These are phyloP conservation scores for Ostrea denselamellosa DNA, from an alignment of 1,140 invertebrate species.

Conservation along the genomic window DNA sequence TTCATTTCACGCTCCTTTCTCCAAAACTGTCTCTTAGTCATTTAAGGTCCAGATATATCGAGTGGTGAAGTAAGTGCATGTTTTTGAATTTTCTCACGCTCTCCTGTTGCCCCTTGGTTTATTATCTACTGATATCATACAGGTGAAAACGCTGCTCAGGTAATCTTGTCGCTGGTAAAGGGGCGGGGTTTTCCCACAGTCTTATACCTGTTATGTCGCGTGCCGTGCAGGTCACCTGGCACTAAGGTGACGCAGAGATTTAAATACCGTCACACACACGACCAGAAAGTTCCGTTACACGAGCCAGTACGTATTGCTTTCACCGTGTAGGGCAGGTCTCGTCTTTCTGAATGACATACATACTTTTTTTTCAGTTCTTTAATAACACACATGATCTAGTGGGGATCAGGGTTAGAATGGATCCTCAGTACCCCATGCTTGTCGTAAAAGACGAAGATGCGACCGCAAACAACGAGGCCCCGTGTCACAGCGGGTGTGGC, in stretches of 20 bases:
- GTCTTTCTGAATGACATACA: neutral
- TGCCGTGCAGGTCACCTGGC: constrained; percentile 41
- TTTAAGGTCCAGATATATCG: constrained; percentile 41
- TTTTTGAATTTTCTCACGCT: constrained; percentile 49
- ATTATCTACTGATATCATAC: constrained; percentile 40
- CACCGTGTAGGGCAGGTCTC: neutral
- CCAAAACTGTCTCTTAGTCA: neutral
- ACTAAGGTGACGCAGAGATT: neutral
- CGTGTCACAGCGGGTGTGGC: too few species aligned
- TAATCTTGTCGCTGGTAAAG: constrained; percentile 44
- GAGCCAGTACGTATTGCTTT: neutral
- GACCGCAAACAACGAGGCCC: too few species aligned
- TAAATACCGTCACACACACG: constrained; percentile 13
- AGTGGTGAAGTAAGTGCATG: constrained; percentile 44
- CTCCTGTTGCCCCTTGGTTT: constrained; percentile 32
- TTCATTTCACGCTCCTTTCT: neutral
- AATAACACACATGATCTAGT: too few species aligned
- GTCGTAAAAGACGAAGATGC: too few species aligned
- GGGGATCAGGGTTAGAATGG: too few species aligned
- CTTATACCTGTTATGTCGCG: constrained; percentile 45
- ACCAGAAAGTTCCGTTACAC: constrained; percentile 6
- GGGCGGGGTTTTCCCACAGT: constrained; percentile 56
- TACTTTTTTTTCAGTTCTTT: too few species aligned
- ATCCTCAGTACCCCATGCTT: too few species aligned
- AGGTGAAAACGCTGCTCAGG: constrained; percentile 42